Evolutionary conservation across 1,140 invertebrate species (phyloP), one percentile per base, ranked within the genome.

Genomic region (Caligus rogercresseyi): DNA sequence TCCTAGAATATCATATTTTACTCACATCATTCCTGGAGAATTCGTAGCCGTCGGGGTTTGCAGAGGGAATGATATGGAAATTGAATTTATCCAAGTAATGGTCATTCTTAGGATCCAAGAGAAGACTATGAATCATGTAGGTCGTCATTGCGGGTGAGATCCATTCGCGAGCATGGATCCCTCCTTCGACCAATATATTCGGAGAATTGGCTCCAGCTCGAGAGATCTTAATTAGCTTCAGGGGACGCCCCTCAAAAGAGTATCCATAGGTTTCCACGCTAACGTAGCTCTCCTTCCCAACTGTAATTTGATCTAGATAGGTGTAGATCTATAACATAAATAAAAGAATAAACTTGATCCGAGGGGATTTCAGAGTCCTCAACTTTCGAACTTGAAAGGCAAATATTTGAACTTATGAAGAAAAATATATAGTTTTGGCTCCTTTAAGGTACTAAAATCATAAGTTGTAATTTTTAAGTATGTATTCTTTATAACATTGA

Each of bases 111-210:
- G 73, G 26, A n/a, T 60, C 51, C 16, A 20, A 18, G 13, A 60
- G 24, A 55, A 93, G 73, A 70, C 88, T 81, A 69, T 84, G 83
- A 26, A 89, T 78, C 21, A 92, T 82, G 70, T 81, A 92, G n/a
- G 87, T 82, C 7, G 86, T 84, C 0, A 85, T 84, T 0, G 89
- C 87, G 0, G 87, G 83, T 52, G 86, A 81, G 65, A 94, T 89
- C 89, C 90, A 95, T 75, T 95, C 89, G 25, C 89, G 74, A 0
- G 88, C 89, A 69, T 94, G 90, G 26, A 63, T 63, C 13, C 61
- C 56, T 52, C 56, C 56, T 18, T 63, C 64, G 18, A 65, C 20
- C 11, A 16, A 65, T 16, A 64, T 21, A 43, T 43, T 43, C n/a
- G 31, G 31, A 43, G 31, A 7, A 2, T 26, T 26, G 23, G 19